These are phyloP conservation scores for Gasterosteus aculeatus DNA, from an alignment of 2,113 vertebrate species.

Conservation along the genomic window DNA sequence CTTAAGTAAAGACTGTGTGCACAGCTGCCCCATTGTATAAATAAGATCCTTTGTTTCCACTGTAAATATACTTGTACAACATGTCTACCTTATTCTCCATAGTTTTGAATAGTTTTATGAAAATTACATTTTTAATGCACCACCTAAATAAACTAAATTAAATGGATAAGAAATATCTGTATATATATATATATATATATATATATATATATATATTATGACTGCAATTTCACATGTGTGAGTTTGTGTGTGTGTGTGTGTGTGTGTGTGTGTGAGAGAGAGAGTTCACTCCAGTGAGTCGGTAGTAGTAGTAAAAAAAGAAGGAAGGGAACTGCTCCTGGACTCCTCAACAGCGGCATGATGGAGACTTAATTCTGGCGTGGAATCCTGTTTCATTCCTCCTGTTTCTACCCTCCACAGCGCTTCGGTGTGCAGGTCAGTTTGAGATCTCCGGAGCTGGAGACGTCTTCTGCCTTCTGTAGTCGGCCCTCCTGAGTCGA, in stretches of 20 bases:
- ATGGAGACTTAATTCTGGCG: background rate
- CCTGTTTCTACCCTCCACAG: slow-evolving; percentile 2
- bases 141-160: too few relatives aligned
- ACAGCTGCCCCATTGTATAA: slow-evolving; percentile 58
- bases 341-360: background rate
- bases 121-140: background rate
- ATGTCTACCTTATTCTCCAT: background rate
- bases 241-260: background rate
- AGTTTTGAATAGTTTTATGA: background rate
- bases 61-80: background rate
- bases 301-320: background rate
- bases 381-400: slow-evolving; percentile 22
- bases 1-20: slow-evolving; percentile 57
- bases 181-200: too few relatives aligned
- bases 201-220: too few relatives aligned
- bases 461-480: slow-evolving; percentile 39
- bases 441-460: slow-evolving; percentile 31
- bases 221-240: background rate
- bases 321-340: background rate
- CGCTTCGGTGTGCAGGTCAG: slow-evolving; percentile 36
- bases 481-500: slow-evolving; percentile 72
- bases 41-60: slow-evolving; percentile 40
- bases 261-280: slow-evolving; percentile 2
- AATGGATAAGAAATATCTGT: too few relatives aligned
- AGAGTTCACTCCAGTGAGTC: background rate